phyloP scores from a whole-genome alignment of 2,797 vertebrate species.

The Notoglanidium macrostoma region DNA sequence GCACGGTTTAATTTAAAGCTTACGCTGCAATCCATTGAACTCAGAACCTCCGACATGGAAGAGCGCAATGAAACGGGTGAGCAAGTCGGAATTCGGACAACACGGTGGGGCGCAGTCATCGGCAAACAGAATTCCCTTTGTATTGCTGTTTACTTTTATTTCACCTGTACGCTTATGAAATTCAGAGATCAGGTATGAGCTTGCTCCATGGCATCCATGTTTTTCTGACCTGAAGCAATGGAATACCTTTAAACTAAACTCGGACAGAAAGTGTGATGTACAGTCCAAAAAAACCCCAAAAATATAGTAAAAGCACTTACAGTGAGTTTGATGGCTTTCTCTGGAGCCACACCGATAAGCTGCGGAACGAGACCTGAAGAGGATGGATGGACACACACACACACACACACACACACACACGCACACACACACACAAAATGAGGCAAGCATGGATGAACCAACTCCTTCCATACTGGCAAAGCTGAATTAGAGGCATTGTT shows the following conservation, averaged over 20 bases:
- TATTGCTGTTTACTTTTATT: not conserved
- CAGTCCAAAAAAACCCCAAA: not conserved
- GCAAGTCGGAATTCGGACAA: not conserved
- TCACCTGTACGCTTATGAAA: not conserved
- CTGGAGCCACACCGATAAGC: slow-evolving; percentile 96
- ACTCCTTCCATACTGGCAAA: not conserved
- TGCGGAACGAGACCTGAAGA: slow-evolving; percentile 92
- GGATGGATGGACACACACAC: not conserved
- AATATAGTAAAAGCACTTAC: slow-evolving; percentile 67
- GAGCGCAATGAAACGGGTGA: not conserved
- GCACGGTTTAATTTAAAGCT: not conserved
- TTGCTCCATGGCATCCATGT: too few species aligned
- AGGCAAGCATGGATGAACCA: not conserved
- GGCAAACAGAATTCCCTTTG: not conserved
- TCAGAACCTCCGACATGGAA: not conserved
- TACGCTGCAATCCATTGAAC: not conserved
- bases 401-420: not conserved
- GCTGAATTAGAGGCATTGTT: too few species aligned
- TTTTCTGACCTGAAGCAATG: too few species aligned
- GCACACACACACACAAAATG: not conserved
- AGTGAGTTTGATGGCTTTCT: slow-evolving; percentile 99
- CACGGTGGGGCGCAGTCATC: not conserved
- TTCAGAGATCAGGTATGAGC: not conserved
- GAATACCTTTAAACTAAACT: too few species aligned
- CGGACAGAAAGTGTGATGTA: too few species aligned